Evolutionary conservation across 2,888 invertebrate species (phyloP).

Genomic region (Pseudococcus viburni): DNA sequence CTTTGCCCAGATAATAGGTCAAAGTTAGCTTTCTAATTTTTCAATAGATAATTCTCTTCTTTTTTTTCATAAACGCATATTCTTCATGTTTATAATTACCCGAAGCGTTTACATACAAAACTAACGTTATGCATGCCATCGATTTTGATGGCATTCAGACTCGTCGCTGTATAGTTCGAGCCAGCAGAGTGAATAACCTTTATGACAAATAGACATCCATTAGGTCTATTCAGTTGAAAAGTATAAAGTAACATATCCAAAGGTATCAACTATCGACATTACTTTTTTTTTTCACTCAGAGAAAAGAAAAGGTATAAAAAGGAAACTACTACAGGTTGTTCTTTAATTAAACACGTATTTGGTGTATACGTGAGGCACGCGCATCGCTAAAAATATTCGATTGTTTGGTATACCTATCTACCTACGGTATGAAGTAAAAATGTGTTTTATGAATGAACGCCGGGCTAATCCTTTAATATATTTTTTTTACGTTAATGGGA

Average conservation of each 20-base stretch:
- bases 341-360: constrained; percentile 50
- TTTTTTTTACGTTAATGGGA: not conserved
- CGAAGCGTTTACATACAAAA: constrained; percentile 54
- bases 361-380: constrained; percentile 1
- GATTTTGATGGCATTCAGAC: constrained; percentile 49
- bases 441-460: not conserved
- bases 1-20: constrained; percentile 53
- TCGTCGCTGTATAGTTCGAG: not conserved
- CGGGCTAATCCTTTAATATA: not conserved
- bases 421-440: not conserved
- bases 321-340: constrained; percentile 45
- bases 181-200: constrained; percentile 42
- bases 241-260: constrained; percentile 50
- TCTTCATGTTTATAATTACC: constrained; percentile 61
- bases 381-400: not conserved
- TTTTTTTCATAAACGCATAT: constrained; percentile 61
- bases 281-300: constrained; percentile 35
- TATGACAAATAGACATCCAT: constrained; percentile 56
- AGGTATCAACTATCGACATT: constrained; percentile 53
- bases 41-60: constrained; percentile 42
- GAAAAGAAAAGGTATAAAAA: not conserved
- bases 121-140: constrained; percentile 57
- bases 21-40: constrained; percentile 52
- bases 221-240: constrained; percentile 40
- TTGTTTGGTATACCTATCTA: not conserved